Evolutionary conservation across 2,888 invertebrate species (phyloP).

Genomic region (Lithophane socia): DNA sequence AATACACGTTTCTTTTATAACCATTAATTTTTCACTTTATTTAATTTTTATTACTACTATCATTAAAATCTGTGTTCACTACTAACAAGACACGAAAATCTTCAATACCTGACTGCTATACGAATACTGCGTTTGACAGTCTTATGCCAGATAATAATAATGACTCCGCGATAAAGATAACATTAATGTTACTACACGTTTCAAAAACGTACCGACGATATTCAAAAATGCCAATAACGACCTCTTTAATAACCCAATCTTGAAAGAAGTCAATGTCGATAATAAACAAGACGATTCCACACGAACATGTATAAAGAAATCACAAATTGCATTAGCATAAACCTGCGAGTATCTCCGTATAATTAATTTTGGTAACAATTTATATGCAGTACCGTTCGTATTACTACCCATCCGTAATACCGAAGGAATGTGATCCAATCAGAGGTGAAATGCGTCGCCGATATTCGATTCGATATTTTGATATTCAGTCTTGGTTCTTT

Average conservation of each 20-base stretch:
- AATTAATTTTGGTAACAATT: slow-evolving; percentile 61
- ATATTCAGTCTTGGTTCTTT: slow-evolving; percentile 27
- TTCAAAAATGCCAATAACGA: slow-evolving; percentile 17
- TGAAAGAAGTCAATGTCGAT: slow-evolving; percentile 28
- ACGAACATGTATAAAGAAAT: slow-evolving; percentile 50
- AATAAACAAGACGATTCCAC: slow-evolving; percentile 40
- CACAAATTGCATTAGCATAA: slow-evolving; percentile 63
- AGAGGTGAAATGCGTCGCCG: slow-evolving; percentile 40
- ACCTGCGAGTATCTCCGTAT: slow-evolving; percentile 26
- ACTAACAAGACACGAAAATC: not conserved
- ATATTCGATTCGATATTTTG: slow-evolving; percentile 26
- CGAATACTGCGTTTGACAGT: not conserved
- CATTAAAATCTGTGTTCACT: too few relatives aligned
- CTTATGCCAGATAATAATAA: not conserved
- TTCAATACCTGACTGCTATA: not conserved
- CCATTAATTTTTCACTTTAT: too few relatives aligned
- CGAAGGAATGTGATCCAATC: slow-evolving; percentile 50
- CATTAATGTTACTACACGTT: not conserved
- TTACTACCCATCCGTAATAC: slow-evolving; percentile 10
- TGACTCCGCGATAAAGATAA: not conserved
- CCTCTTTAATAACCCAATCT: slow-evolving; percentile 22
- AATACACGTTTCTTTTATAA: too few relatives aligned
- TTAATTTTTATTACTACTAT: too few relatives aligned
- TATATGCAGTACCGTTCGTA: slow-evolving; percentile 51
- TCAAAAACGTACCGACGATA: slow-evolving; percentile 19